Evolutionary conservation across 2,797 vertebrate species (phyloP).

Genomic region (Ciconia nigra): DNA sequence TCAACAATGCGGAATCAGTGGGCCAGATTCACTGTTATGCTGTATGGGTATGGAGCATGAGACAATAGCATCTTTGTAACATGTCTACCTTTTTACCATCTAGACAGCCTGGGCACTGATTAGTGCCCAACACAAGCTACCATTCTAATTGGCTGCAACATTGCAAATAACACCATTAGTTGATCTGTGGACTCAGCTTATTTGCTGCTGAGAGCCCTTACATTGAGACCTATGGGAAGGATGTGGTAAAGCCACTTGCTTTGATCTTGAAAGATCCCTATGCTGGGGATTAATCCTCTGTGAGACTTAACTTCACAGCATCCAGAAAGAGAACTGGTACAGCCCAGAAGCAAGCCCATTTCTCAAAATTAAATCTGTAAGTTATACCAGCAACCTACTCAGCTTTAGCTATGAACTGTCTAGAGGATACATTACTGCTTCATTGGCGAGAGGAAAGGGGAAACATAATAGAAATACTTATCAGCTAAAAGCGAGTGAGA

Average conservation of each 20-base stretch:
- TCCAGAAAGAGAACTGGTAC: neutral
- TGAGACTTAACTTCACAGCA: neutral
- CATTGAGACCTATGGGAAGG: neutral
- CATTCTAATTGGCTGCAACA: neutral
- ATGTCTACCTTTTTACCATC: neutral
- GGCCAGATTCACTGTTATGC: neutral
- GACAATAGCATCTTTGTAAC: neutral
- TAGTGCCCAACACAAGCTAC: neutral
- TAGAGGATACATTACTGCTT: neutral
- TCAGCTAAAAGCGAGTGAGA: neutral
- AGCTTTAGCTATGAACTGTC: neutral
- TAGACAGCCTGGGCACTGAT: neutral
- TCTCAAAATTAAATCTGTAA: conserved; percentile 1
- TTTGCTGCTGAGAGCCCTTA: neutral
- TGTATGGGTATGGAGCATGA: neutral
- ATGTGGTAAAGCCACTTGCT: neutral
- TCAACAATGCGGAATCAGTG: neutral
- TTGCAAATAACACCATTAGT: neutral
- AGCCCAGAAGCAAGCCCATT: neutral
- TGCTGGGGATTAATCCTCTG: neutral
- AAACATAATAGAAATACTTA: conserved; percentile 18
- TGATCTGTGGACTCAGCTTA: neutral
- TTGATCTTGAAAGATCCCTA: neutral
- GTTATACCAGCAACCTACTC: neutral
- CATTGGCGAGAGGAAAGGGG: neutral